These are phyloP conservation scores for Cinclus mexicanus DNA, from an alignment of 2,113 vertebrate genomes.

Conservation along the genomic window DNA sequence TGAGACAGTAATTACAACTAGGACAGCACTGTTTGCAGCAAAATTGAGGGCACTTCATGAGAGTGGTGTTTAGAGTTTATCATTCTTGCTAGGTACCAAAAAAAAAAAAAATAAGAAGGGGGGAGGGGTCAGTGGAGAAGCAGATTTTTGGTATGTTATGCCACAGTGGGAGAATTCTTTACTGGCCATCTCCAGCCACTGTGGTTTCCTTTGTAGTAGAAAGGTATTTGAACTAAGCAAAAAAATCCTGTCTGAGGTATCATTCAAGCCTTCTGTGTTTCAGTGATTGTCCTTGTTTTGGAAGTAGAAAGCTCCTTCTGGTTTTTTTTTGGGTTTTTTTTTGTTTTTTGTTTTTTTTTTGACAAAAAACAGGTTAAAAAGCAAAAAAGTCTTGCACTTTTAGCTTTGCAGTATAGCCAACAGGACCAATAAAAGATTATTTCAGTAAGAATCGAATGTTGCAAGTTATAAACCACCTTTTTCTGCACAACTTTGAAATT, in stretches of 20 bases:
- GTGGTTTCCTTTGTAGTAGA: neutral
- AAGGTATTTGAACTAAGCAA: neutral
- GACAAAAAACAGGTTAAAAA: neutral
- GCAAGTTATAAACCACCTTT: neutral
- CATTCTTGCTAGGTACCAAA: neutral
- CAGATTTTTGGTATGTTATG: neutral
- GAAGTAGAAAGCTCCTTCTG: neutral
- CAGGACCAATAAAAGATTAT: neutral
- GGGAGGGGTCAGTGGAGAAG: neutral
- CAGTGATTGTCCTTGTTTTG: neutral
- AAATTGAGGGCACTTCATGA: neutral
- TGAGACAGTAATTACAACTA: neutral
- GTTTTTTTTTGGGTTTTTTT: no score
- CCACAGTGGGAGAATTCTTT: neutral
- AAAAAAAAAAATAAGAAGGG: rapidly evolving
- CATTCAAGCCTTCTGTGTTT: neutral
- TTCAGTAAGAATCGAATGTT: neutral
- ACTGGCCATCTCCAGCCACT: neutral
- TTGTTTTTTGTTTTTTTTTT: no score
- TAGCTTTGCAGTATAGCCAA: neutral
- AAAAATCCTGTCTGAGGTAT: neutral
- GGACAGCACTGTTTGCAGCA: neutral
- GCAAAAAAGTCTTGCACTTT: neutral
- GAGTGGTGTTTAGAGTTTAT: neutral
- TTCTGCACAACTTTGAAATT: neutral